Evolutionary conservation across 1,140 invertebrate genomes (phyloP).

Genomic region (Triops cancriformis): DNA sequence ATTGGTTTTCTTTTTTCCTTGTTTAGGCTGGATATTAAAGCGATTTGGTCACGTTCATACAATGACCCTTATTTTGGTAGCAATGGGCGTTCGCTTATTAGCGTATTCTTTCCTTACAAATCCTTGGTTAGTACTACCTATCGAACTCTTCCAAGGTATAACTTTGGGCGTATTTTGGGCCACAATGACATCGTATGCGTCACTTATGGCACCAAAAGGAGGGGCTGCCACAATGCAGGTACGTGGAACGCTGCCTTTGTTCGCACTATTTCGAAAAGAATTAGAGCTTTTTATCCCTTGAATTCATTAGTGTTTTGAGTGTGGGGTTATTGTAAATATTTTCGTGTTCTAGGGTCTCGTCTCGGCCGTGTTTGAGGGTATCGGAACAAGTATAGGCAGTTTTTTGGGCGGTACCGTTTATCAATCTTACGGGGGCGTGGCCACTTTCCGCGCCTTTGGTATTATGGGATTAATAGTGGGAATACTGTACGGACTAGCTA

Average conservation of each 20-base stretch:
- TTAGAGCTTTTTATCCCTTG: constrained; percentile 32
- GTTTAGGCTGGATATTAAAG: constrained; percentile 58
- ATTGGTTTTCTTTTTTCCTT: neutral
- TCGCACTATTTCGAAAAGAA: constrained; percentile 29
- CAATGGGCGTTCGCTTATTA: constrained; percentile 65
- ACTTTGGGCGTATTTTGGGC: constrained; percentile 83
- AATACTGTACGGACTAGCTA: constrained; percentile 44
- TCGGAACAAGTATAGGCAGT: constrained; percentile 66
- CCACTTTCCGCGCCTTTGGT: constrained; percentile 62
- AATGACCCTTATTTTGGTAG: constrained; percentile 70
- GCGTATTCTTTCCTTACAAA: constrained; percentile 70
- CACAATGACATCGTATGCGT: constrained; percentile 74
- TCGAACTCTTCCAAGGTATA: constrained; percentile 77
- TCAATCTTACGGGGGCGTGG: constrained; percentile 49
- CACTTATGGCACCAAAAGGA: constrained; percentile 70
- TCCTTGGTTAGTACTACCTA: constrained; percentile 70
- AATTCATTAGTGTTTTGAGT: neutral
- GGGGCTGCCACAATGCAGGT: constrained; percentile 71
- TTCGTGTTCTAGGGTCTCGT: constrained; percentile 50
- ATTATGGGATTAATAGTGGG: constrained; percentile 53
- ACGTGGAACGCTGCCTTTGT: constrained; percentile 31
- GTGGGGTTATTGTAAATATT: no score
- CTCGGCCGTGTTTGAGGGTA: constrained; percentile 74
- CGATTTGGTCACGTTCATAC: constrained; percentile 72
- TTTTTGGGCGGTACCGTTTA: constrained; percentile 60